phyloP scores from a whole-genome alignment of 1,140 invertebrate species.

The Pantala flavescens region DNA sequence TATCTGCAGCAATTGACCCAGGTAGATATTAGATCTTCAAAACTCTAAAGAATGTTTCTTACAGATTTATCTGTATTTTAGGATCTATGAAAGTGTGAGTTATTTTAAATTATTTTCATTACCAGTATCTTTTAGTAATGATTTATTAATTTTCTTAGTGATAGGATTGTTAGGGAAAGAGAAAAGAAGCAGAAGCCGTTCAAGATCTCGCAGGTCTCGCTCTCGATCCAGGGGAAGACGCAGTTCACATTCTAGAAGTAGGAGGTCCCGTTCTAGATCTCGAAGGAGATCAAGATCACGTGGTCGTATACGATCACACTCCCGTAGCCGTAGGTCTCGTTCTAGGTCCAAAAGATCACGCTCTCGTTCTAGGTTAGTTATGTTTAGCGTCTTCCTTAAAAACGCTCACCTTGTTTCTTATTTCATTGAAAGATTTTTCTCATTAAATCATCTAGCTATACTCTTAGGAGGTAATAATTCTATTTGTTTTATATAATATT shows the following conservation, averaged over 20 bases:
- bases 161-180: constrained; percentile 75
- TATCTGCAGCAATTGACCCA: constrained; percentile 85
- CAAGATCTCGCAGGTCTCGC: constrained; percentile 36
- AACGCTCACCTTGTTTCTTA: too few species aligned
- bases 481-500: too few species aligned
- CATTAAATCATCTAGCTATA: too few species aligned
- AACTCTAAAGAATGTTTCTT: constrained; percentile 22
- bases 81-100: not conserved
- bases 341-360: constrained; percentile 23
- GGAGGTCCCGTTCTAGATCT: constrained; percentile 33
- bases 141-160: constrained; percentile 33
- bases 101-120: constrained; percentile 14
- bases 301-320: not conserved
- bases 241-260: constrained; percentile 27
- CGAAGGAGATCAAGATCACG: not conserved
- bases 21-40: constrained; percentile 21
- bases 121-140: not conserved
- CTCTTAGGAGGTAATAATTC: too few species aligned
- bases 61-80: not conserved
- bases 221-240: constrained; percentile 37
- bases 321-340: constrained; percentile 20
- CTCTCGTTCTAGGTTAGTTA: not conserved
- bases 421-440: too few species aligned
- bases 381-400: too few species aligned
- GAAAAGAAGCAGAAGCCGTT: constrained; percentile 49